Evolutionary conservation across 1,140 invertebrate genomes (phyloP).

Genomic region (Leptinotarsa texana): DNA sequence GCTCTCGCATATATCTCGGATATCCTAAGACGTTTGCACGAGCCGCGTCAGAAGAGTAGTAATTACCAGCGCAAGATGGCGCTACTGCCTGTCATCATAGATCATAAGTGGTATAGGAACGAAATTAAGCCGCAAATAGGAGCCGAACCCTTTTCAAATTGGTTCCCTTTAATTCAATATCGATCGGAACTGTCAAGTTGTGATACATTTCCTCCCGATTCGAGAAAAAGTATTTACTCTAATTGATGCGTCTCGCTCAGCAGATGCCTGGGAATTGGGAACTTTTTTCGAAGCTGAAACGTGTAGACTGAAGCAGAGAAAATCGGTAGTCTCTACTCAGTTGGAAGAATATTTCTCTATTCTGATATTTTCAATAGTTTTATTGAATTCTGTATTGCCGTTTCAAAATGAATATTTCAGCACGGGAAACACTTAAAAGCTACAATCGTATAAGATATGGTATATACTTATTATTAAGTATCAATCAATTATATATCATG

Average conservation of each 20-base stretch:
- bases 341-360: too few species aligned
- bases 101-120: conserved; percentile 36
- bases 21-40: conserved; percentile 42
- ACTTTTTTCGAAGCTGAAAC: background rate
- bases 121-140: conserved; percentile 34
- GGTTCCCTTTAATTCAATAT: conserved; percentile 31
- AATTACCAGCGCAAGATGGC: conserved; percentile 42
- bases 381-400: too few species aligned
- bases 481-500: too few species aligned
- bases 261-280: background rate
- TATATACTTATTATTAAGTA: too few species aligned
- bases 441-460: too few species aligned
- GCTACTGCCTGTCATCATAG: conserved; percentile 31
- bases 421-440: too few species aligned
- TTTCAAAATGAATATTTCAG: too few species aligned
- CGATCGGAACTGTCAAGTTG: conserved; percentile 26
- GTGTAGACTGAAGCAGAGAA: background rate
- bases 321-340: background rate
- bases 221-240: conserved; percentile 19
- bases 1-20: conserved; percentile 41
- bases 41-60: conserved; percentile 41
- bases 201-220: conserved; percentile 1
- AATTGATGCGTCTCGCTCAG: conserved; percentile 10
- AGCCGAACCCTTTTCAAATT: conserved; percentile 30
- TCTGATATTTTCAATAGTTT: too few species aligned